phyloP scores from a whole-genome alignment of 2,888 invertebrate species.

The Ichneumoninae sp. region DNA sequence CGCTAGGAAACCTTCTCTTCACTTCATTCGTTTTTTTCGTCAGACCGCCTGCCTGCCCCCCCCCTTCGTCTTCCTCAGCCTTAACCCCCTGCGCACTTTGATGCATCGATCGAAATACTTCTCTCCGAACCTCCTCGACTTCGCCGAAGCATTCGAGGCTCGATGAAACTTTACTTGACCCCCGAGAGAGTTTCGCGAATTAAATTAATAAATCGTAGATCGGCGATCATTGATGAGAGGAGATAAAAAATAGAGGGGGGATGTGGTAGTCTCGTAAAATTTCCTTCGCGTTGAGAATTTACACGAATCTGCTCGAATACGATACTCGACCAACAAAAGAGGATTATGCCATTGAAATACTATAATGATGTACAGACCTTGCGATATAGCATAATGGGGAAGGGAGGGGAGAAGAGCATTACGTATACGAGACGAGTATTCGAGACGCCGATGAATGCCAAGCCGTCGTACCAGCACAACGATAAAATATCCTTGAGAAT shows the following conservation, averaged over 20 bases:
- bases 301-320: constrained; percentile 20
- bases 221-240: too few species aligned
- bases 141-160: background rate
- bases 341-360: constrained; percentile 78
- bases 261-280: too few species aligned
- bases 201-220: too few species aligned
- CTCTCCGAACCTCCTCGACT: constrained; percentile 6
- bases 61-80: constrained; percentile 49
- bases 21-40: constrained; percentile 28
- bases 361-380: constrained; percentile 74
- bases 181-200: background rate
- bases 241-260: too few species aligned
- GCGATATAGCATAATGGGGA: constrained; percentile 71
- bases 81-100: too few species aligned
- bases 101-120: constrained; percentile 66
- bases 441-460: constrained; percentile 55
- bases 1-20: constrained; percentile 59
- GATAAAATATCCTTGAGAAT: background rate
- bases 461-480: background rate
- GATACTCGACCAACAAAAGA: constrained; percentile 70
- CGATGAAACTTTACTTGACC: background rate
- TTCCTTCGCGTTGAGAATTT: background rate
- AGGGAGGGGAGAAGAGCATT: constrained; percentile 5
- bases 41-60: background rate
- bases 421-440: constrained; percentile 16